Evolutionary conservation across 2,797 vertebrate species (phyloP), one percentile per base, ranked within the genome.

Genomic region (Anolis apletophallus): DNA sequence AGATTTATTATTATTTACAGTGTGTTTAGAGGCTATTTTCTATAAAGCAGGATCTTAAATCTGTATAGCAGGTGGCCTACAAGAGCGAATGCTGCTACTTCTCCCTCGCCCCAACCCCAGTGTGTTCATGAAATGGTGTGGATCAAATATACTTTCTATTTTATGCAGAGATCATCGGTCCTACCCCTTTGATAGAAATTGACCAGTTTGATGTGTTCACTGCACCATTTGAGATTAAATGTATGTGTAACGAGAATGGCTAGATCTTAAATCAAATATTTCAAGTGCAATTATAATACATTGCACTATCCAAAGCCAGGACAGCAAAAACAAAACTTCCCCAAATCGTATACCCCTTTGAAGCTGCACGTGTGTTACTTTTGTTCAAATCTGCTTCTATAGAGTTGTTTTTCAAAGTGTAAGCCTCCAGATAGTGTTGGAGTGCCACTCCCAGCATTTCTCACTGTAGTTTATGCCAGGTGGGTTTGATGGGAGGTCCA

Each of bases 301-400:
- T 81, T 46, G 46, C 26, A 79, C 13, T 68, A 6, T 69, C 69
- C 34, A 82, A 68, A 95, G 94, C 93, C 93, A 93, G 94, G 94
- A 94, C 86, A 95, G 93, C 94, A 95, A 95, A 23, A 29, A 72
- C 29, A 1, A 1, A 46, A 40, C 2, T 19, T 0, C 9, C 1
- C 26, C 12, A 21, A 9, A 6, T 10, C 21, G 10, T 59, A 1
- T 19, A 40, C 68, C 54, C 14, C 83, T 91, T 87, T 83, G 23
- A 32, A 84, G 81, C 40, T 90, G 86, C 85, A 74, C 82, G 59
- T 26, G 64, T 52, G 86, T 72, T 59, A 72, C 4, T 72, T 46
- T 52, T 57, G 40, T 11, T 80, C 46, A 40, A 87, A 88, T 78
- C 14, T 72, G 75, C 75, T 83, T 75, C 46, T 84, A 80, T 57